Conservation (phyloP, 2,797 vertebrate species). For the Eidolon dupreanum region DNA sequence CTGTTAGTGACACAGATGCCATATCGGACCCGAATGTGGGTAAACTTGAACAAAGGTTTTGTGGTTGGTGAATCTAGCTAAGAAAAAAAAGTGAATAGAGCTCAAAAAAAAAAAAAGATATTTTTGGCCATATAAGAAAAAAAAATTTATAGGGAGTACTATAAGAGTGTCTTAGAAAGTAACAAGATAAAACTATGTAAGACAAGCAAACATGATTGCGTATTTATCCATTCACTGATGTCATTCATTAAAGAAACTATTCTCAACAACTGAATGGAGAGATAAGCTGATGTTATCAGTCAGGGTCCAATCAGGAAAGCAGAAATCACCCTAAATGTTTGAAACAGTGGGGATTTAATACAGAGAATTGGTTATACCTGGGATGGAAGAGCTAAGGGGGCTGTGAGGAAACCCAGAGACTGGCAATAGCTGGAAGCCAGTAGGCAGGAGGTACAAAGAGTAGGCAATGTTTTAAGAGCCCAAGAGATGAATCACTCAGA, state of each 20-base stretch:
- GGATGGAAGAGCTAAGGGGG: background rate
- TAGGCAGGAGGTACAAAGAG: background rate
- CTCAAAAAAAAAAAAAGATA: background rate
- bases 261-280: background rate
- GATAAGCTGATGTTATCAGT: background rate
- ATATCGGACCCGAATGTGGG: accelerated
- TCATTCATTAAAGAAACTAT: background rate
- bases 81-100: background rate
- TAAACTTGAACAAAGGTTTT: background rate
- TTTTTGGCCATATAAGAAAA: background rate
- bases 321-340: background rate
- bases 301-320: background rate
- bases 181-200: background rate
- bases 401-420: background rate
- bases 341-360: background rate
- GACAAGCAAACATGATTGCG: background rate
- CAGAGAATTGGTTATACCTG: background rate
- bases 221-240: background rate
- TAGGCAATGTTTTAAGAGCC: background rate
- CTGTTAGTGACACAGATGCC: background rate
- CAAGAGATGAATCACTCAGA: background rate
- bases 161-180: background rate
- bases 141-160: background rate
- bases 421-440: background rate
- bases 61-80: background rate